A percentile compares a stretch with the other conserved stretches of the same genome.
phyloP scores from a whole-genome alignment of 1,140 invertebrate genomes.

The Formica exsecta region DNA sequence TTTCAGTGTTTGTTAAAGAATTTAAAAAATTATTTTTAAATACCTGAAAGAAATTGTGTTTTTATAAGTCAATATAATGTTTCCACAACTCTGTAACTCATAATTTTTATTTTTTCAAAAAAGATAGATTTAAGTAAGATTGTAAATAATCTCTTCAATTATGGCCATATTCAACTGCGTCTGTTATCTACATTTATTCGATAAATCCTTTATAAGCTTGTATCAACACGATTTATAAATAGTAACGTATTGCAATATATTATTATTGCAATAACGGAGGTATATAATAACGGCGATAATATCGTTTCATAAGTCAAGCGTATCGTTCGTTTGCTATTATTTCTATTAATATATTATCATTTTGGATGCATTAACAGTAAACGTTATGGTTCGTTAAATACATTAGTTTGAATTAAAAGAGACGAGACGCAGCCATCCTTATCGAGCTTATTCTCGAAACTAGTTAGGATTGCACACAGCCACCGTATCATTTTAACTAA shows the following conservation, averaged over 20 bases:
- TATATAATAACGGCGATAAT: slow-evolving; percentile 23
- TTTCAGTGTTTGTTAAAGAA: background rate
- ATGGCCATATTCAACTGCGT: background rate
- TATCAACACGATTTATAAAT: background rate
- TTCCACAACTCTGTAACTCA: background rate
- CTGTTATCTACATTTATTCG: background rate
- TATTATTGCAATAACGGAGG: slow-evolving; percentile 18
- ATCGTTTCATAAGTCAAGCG: slow-evolving; percentile 35
- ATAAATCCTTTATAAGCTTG: background rate
- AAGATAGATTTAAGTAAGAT: background rate
- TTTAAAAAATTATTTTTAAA: slow-evolving; percentile 3
- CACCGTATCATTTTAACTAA: slow-evolving; percentile 48
- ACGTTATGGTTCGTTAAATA: slow-evolving; percentile 45
- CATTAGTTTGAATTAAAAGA: slow-evolving; percentile 55
- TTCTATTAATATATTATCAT: slow-evolving; percentile 46
- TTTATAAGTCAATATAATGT: background rate
- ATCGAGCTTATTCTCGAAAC: slow-evolving; percentile 32
- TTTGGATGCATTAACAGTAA: slow-evolving; percentile 19
- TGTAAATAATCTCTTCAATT: slow-evolving; percentile 19
- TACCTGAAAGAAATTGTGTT: background rate
- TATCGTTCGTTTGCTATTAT: slow-evolving; percentile 21
- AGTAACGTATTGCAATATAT: background rate
- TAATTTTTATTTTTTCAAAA: background rate
- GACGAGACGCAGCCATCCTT: slow-evolving; percentile 36
- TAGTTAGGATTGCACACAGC: background rate